Evolutionary conservation across 2,888 invertebrate species (phyloP), one percentile per base, ranked within the genome.

Genomic region (Adineta ricciae): DNA sequence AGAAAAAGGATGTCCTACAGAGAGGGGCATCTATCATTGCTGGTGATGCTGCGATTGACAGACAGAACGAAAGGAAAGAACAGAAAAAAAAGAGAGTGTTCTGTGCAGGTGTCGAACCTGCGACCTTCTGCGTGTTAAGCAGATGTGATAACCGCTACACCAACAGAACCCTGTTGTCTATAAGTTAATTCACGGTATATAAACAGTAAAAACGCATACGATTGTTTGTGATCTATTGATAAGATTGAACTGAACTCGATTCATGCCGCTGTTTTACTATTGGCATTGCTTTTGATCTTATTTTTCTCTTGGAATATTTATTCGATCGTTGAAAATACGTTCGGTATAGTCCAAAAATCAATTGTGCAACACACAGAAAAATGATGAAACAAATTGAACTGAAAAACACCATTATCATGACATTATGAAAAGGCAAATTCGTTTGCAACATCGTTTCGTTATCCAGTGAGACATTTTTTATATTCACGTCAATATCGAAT

Each of bases 31-130:
- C 11, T 50, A 50, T 50, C 11, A 16, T 50, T 50, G 19, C 50
- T 2, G 19, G 50, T 19, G 19, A 19, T 19, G 50, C 19, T 19
- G 50, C 8, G 5, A 50, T 14, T 19, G 50, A 46, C 46, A 46
- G 46, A 46, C 50, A 50, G 50, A 50, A 50, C 50, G 50, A 5
- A 46, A 46, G 46, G 11, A 46, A 5, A 46, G 46, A 46, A 46
- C 46, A 7, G 9, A 24, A 32, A 64, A 64, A 64, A 64, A 64
- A 36, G 16, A 24, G 3, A 32, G 32, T 64, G 64, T 64, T 64
- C 64, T 64, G 64, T 64, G 64, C 64, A 64, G 64, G 64, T 64
- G 64, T 64, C 64, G 64, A 64, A 64, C 64, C 64, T 64, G 64
- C 64, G 64, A 64, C 64, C 64, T 64, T 64, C 64, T 64, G 64